phyloP scores from a whole-genome alignment of 1,140 invertebrate genomes.

The Cyclina sinensis region DNA sequence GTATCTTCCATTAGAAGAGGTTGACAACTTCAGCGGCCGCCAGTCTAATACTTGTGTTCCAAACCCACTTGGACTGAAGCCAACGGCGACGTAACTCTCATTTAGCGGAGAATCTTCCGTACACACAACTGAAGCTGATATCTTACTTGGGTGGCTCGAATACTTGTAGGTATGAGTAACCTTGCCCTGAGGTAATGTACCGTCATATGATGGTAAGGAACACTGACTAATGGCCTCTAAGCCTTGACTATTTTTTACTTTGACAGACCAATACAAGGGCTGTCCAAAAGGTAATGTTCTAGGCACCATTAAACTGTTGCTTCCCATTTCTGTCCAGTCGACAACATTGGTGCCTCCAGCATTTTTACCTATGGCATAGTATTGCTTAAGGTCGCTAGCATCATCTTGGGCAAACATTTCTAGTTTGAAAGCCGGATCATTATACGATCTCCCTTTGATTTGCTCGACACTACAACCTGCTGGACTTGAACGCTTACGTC shows the following conservation, averaged over 20 bases:
- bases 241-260: conserved; percentile 47
- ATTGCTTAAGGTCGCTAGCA: conserved; percentile 13
- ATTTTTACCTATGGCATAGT: conserved; percentile 51
- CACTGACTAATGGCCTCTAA: conserved; percentile 23
- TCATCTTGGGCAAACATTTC: conserved; percentile 54
- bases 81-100: conserved; percentile 45
- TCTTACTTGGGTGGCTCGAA: conserved; percentile 41
- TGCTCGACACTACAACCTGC: conserved; percentile 41
- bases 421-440: conserved; percentile 41
- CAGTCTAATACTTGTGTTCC: conserved; percentile 44
- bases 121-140: conserved; percentile 13
- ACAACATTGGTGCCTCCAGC: conserved; percentile 38
- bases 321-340: conserved; percentile 46
- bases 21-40: conserved; percentile 36
- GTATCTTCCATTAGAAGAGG: conserved; percentile 22
- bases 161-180: conserved; percentile 30
- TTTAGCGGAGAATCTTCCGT: conserved; percentile 40
- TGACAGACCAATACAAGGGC: conserved; percentile 42
- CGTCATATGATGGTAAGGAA: conserved; percentile 35
- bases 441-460: conserved; percentile 21
- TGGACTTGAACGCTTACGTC: conserved; percentile 10
- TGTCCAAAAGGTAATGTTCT: conserved; percentile 34
- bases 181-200: conserved; percentile 34
- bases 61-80: conserved; percentile 46
- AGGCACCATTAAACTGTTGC: conserved; percentile 26